These are phyloP conservation scores for Tupaia tana DNA, from an alignment of 2,113 vertebrate species.

Conservation along the genomic window DNA sequence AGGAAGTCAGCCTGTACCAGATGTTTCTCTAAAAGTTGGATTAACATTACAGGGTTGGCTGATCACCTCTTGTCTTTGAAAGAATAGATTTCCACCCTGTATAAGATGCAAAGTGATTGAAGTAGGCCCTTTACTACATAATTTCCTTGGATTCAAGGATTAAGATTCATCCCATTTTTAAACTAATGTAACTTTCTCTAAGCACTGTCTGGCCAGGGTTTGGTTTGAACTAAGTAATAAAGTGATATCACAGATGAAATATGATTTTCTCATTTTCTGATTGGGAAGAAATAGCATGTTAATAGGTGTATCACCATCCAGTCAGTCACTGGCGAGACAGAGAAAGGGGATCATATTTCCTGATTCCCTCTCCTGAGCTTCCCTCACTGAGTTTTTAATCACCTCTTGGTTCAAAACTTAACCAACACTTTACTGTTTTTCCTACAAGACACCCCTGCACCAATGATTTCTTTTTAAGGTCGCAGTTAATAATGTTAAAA, in stretches of 20 bases:
- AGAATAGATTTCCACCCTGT: conserved; percentile 26
- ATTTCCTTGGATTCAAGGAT: conserved; percentile 54
- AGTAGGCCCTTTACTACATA: conserved; percentile 51
- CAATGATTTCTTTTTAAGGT: neutral
- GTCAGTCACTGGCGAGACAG: neutral
- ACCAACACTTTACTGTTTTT: conserved; percentile 21
- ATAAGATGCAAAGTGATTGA: neutral
- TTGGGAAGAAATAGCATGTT: conserved; percentile 9
- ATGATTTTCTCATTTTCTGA: conserved; percentile 50
- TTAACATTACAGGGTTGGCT: conserved; percentile 2
- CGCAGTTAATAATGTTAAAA: neutral
- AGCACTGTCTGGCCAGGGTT: conserved; percentile 11
- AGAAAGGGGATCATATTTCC: neutral
- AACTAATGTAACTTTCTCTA: conserved; percentile 38
- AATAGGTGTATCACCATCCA: neutral
- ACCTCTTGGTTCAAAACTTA: conserved; percentile 10
- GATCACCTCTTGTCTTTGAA: conserved; percentile 17
- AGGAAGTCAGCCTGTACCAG: neutral
- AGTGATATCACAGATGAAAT: conserved; percentile 20
- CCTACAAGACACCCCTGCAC: neutral
- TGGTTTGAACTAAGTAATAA: conserved; percentile 27
- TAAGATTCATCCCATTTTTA: conserved; percentile 45
- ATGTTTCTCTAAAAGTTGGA: conserved; percentile 19
- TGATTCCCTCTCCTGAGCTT: neutral
- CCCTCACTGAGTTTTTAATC: neutral